A percentile compares a stretch with the other conserved stretches of the same genome.
Conservation (phyloP, 1,140 invertebrate genomes). For the Lepidurus apus region DNA sequence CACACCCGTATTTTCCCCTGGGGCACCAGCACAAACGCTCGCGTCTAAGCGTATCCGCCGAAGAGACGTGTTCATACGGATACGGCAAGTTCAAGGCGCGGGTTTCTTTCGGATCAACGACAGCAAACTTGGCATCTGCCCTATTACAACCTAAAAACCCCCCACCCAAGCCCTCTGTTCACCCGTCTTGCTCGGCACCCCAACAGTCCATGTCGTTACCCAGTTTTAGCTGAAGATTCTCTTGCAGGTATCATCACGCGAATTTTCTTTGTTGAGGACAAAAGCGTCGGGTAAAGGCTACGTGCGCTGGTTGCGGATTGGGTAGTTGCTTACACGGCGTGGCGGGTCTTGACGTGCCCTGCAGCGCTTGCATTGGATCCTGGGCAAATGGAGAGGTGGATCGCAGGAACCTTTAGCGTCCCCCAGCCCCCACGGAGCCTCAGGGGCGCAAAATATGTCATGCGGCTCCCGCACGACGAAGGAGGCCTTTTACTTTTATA, state of each 20-base stretch:
- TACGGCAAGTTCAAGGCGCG: too few species aligned
- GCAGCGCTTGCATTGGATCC: not conserved
- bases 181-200: too few species aligned
- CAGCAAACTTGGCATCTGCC: too few species aligned
- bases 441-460: not conserved
- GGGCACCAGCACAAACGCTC: too few species aligned
- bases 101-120: too few species aligned
- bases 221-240: too few species aligned
- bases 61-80: too few species aligned
- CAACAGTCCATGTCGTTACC: too few species aligned
- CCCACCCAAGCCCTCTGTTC: too few species aligned
- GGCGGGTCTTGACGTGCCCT: not conserved
- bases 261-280: not conserved
- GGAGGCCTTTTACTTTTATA: not conserved
- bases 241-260: not conserved
- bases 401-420: not conserved
- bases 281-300: not conserved
- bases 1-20: too few species aligned
- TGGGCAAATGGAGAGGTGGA: conserved; percentile 5
- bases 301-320: not conserved
- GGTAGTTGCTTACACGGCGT: not conserved
- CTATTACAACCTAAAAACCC: too few species aligned
- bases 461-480: not conserved
- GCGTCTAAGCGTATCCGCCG: too few species aligned
- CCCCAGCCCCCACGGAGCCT: not conserved